phyloP scores from a whole-genome alignment of 2,113 vertebrate species.

The Strix uralensis region DNA sequence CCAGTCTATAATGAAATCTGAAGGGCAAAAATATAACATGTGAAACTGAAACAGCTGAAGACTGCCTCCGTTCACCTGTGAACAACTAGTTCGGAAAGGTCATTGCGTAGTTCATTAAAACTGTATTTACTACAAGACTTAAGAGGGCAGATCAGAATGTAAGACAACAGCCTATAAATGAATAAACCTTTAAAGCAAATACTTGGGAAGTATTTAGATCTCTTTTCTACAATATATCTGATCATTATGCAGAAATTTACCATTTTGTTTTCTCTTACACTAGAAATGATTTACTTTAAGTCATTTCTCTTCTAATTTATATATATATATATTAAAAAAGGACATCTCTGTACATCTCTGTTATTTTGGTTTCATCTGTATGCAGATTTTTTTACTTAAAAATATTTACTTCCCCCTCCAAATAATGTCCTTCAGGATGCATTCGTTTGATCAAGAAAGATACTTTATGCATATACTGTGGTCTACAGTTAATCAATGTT shows the following conservation, averaged over 20 bases:
- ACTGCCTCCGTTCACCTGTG: not conserved
- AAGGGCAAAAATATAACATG: not conserved
- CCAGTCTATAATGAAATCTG: not conserved
- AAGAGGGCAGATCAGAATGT: not conserved
- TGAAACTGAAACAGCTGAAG: not conserved
- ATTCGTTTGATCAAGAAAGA: not conserved
- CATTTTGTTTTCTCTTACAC: not conserved
- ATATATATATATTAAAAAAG: not conserved
- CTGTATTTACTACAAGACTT: not conserved
- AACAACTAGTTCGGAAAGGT: not conserved
- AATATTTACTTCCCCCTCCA: not conserved
- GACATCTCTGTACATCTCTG: not conserved
- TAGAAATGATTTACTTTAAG: not conserved
- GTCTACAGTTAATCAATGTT: not conserved
- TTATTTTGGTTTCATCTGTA: not conserved
- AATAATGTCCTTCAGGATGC: not conserved
- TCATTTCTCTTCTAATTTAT: not conserved
- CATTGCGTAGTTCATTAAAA: not conserved
- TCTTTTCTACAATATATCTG: not conserved
- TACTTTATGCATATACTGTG: not conserved
- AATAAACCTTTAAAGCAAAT: not conserved
- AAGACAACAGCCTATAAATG: not conserved
- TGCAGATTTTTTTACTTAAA: not conserved
- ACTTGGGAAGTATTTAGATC: not conserved
- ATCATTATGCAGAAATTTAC: not conserved